phyloP scores from a whole-genome alignment of 2,888 invertebrate species.

The Tuberolachnus salignus region DNA sequence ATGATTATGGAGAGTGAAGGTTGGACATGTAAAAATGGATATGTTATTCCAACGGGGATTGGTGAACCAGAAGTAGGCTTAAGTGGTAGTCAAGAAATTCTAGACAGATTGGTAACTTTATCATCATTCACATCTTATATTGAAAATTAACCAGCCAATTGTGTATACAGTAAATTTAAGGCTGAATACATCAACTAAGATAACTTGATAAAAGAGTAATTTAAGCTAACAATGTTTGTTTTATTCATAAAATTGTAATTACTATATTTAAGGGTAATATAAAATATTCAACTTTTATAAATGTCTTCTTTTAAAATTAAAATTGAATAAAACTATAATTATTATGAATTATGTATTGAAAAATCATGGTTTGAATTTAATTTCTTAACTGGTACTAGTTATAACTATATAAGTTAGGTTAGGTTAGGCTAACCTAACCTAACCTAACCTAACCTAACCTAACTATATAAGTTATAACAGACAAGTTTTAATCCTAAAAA shows the following conservation, averaged over 20 bases:
- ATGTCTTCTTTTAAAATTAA: too few species aligned
- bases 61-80: constrained; percentile 30
- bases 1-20: constrained; percentile 38
- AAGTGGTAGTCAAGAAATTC: constrained; percentile 34
- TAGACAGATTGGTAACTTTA: constrained; percentile 34
- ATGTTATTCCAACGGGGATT: constrained; percentile 11
- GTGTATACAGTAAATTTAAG: constrained; percentile 18
- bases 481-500: too few species aligned
- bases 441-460: too few species aligned
- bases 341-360: too few species aligned
- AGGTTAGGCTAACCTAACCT: too few species aligned
- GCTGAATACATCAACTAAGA: not conserved
- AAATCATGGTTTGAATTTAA: too few species aligned
- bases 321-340: too few species aligned
- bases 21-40: constrained; percentile 31
- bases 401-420: too few species aligned
- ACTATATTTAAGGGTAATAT: not conserved
- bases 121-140: constrained; percentile 42
- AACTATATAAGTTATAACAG: too few species aligned
- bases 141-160: constrained; percentile 20
- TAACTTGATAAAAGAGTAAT: not conserved
- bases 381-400: too few species aligned
- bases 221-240: not conserved
- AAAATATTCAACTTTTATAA: constrained; percentile 6
- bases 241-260: not conserved